Evolutionary conservation across 2,113 vertebrate species (phyloP).

Genomic region (Nannobrachium achirus): DNA sequence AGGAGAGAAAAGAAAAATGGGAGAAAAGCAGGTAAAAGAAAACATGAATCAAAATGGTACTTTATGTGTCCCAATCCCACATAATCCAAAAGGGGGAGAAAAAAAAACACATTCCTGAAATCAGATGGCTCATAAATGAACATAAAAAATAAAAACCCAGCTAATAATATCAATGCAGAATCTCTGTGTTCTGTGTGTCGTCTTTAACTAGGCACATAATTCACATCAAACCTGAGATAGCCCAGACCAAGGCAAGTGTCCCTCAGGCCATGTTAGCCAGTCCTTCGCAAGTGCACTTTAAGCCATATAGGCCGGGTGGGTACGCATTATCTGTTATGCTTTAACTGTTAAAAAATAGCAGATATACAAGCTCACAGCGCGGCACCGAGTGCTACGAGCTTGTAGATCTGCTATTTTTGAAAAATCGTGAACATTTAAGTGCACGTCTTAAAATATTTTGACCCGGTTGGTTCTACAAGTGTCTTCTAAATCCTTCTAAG

Average conservation of each 20-base stretch:
- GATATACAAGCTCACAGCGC: too few species aligned
- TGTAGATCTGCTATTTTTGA: too few species aligned
- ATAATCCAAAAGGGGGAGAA: neutral
- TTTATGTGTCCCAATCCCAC: constrained; percentile 10
- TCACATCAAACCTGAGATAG: constrained; percentile 71
- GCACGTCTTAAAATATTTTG: too few species aligned
- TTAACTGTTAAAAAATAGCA: too few species aligned
- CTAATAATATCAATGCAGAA: constrained; percentile 58
- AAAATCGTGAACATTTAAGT: too few species aligned
- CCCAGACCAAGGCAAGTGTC: constrained; percentile 72
- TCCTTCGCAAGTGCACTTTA: constrained; percentile 76
- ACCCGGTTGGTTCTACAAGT: too few species aligned
- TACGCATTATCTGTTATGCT: too few species aligned
- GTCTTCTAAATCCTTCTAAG: too few species aligned
- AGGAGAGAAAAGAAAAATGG: neutral
- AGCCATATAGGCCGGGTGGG: too few species aligned
- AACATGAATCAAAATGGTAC: constrained; percentile 9
- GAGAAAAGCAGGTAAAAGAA: constrained; percentile 9
- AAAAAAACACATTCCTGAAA: constrained; percentile 18
- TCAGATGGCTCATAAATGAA: constrained; percentile 58
- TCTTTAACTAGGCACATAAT: constrained; percentile 65
- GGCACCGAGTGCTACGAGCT: too few species aligned
- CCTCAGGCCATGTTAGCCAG: constrained; percentile 76
- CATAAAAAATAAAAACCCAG: constrained; percentile 49
- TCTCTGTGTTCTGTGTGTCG: constrained; percentile 64